Evolutionary conservation across 2,113 vertebrate species (phyloP).

Genomic region (Oryzias melastigma): DNA sequence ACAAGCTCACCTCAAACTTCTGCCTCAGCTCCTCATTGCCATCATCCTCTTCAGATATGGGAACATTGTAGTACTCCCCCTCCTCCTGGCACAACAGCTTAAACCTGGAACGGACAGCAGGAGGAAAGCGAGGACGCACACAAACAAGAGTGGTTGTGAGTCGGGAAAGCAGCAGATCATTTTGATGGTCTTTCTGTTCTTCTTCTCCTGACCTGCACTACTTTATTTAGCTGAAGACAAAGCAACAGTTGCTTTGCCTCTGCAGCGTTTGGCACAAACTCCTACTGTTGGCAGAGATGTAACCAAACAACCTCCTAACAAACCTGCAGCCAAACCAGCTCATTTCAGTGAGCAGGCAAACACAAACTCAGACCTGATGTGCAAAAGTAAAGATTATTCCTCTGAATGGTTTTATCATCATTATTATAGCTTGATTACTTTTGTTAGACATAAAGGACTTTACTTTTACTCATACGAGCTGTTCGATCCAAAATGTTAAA

Average conservation of each 20-base stretch:
- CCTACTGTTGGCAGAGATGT: too few species aligned
- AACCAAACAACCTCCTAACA: neutral
- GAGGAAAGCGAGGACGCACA: neutral
- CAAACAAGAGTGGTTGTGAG: neutral
- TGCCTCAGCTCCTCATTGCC: slow-evolving; percentile 89
- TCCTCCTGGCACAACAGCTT: slow-evolving; percentile 95
- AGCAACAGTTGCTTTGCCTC: neutral
- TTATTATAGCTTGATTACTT: too few species aligned
- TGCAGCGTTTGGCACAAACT: neutral
- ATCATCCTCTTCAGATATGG: slow-evolving; percentile 92
- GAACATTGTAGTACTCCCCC: slow-evolving; percentile 96
- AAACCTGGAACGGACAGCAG: slow-evolving; percentile 78
- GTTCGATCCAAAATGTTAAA: too few species aligned
- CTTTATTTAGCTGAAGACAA: neutral
- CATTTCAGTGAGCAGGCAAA: too few species aligned
- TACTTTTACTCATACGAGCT: too few species aligned
- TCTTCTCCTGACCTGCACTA: neutral
- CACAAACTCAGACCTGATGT: too few species aligned
- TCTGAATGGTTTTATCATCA: too few species aligned
- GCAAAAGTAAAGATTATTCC: too few species aligned
- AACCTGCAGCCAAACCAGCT: neutral
- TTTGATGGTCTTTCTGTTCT: neutral
- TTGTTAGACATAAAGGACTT: too few species aligned
- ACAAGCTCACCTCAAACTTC: slow-evolving; percentile 92
- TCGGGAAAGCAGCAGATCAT: neutral